phyloP scores from a whole-genome alignment of 2,113 vertebrate genomes.

The Oostethus manadensis region DNA sequence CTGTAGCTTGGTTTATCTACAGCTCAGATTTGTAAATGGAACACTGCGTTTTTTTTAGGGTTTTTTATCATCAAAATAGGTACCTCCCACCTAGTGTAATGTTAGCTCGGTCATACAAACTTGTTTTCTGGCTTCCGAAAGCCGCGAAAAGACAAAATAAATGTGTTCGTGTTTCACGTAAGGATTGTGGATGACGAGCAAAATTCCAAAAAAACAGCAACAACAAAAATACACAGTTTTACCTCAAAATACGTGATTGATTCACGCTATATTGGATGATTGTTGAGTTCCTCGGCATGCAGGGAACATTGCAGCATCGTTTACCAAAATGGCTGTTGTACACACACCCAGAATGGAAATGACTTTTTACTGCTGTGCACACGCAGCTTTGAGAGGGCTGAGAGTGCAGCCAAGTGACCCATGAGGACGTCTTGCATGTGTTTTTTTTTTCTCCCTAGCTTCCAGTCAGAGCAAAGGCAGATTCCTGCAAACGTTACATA shows the following conservation, averaged over 20 bases:
- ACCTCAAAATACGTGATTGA: conserved; percentile 6
- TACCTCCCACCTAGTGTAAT: too few species aligned
- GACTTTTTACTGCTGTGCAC: conserved; percentile 16
- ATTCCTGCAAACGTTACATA: conserved; percentile 31
- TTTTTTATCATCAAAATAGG: too few species aligned
- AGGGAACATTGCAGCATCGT: conserved; percentile 12
- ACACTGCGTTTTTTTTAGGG: too few species aligned
- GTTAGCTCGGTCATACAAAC: too few species aligned
- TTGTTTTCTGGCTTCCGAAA: too few species aligned
- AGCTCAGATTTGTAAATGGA: too few species aligned
- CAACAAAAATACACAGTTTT: too few species aligned
- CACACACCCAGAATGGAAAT: conserved; percentile 5
- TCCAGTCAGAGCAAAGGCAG: conserved; percentile 17
- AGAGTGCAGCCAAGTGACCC: conserved; percentile 32
- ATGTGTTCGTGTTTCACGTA: too few species aligned
- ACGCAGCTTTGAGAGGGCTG: conserved; percentile 14
- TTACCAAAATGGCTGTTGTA: conserved; percentile 27
- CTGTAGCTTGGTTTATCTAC: too few species aligned
- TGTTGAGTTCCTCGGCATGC: not conserved
- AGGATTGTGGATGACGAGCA: too few species aligned
- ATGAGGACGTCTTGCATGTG: conserved; percentile 15
- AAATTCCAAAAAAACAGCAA: too few species aligned
- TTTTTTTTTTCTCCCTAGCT: not conserved
- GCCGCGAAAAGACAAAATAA: too few species aligned
- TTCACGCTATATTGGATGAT: not conserved